These are phyloP conservation scores for Xenentodon cancila DNA, from an alignment of 2,797 vertebrate genomes.

Conservation along the genomic window DNA sequence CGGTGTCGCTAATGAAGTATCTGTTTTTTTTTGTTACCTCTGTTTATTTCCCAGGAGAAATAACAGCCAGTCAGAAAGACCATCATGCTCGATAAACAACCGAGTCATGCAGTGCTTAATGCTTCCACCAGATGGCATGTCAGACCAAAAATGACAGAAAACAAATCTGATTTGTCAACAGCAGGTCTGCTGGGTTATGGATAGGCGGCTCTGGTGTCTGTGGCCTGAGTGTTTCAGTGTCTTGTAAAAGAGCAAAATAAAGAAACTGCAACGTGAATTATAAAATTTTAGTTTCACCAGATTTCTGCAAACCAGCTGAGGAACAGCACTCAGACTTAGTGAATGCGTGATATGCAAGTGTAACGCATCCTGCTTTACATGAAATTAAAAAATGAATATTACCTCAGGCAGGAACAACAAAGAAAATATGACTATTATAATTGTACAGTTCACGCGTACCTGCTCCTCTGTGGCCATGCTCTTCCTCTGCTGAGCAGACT, in stretches of 20 bases:
- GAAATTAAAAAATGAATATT: neutral
- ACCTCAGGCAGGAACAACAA: neutral
- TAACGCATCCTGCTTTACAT: too few species aligned
- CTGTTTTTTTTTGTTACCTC: neutral
- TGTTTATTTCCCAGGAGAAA: too few species aligned
- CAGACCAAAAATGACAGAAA: conserved; percentile 10
- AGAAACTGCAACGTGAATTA: too few species aligned
- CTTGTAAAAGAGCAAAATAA: too few species aligned
- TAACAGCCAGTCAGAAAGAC: neutral
- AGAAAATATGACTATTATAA: neutral
- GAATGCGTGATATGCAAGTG: too few species aligned
- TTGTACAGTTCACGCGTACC: conserved; percentile 37
- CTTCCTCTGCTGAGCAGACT: conserved; percentile 96
- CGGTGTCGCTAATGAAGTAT: neutral
- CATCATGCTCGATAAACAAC: neutral
- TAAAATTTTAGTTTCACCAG: too few species aligned
- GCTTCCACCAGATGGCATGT: conserved; percentile 58
- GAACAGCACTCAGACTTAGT: too few species aligned
- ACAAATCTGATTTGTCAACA: neutral
- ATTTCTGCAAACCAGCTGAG: too few species aligned
- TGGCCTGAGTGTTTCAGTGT: too few species aligned
- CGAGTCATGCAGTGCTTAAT: conserved; percentile 15
- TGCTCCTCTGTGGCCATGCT: conserved; percentile 91
- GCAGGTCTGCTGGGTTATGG: neutral
- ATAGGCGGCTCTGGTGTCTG: neutral